phyloP scores from a whole-genome alignment of 2,888 invertebrate genomes.

The Xestia xanthographa region DNA sequence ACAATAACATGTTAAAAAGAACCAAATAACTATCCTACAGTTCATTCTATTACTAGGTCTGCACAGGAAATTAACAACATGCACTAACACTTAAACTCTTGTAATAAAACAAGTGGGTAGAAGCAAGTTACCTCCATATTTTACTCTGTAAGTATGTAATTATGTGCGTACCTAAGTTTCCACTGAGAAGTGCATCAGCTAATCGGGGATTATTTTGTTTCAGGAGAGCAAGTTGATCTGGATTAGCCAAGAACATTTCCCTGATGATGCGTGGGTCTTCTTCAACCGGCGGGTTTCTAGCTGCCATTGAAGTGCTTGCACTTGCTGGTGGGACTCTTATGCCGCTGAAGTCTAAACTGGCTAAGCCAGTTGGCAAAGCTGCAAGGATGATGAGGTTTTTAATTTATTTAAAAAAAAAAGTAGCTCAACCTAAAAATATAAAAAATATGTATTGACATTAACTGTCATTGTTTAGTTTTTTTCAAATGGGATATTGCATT shows the following conservation, averaged over 20 bases:
- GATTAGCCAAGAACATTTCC: conserved; percentile 96
- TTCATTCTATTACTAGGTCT: background rate
- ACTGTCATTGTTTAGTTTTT: conserved; percentile 43
- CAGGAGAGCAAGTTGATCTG: conserved; percentile 96
- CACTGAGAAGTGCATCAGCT: conserved; percentile 97
- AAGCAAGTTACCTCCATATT: background rate
- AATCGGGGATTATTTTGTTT: conserved; percentile 98
- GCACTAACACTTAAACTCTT: conserved; percentile 11
- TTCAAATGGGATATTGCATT: conserved; percentile 31
- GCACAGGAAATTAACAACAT: conserved; percentile 21
- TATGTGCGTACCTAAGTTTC: conserved; percentile 92
- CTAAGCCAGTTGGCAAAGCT: conserved; percentile 88
- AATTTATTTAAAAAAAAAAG: conserved; percentile 59
- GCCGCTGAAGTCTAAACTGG: conserved; percentile 95
- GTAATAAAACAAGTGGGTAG: background rate
- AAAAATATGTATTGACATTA: conserved; percentile 55
- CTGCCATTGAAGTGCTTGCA: conserved; percentile 82
- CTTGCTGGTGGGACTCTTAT: conserved; percentile 93
- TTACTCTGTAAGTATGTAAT: background rate
- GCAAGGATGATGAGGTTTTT: conserved; percentile 70
- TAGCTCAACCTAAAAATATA: conserved; percentile 34
- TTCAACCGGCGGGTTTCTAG: conserved; percentile 88
- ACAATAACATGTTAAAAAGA: background rate
- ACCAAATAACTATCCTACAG: conserved; percentile 5
- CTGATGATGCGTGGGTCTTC: conserved; percentile 96